Evolutionary conservation across 1,140 invertebrate genomes (phyloP), one percentile per base, ranked within the genome.

Genomic region (Drosophila pachea): DNA sequence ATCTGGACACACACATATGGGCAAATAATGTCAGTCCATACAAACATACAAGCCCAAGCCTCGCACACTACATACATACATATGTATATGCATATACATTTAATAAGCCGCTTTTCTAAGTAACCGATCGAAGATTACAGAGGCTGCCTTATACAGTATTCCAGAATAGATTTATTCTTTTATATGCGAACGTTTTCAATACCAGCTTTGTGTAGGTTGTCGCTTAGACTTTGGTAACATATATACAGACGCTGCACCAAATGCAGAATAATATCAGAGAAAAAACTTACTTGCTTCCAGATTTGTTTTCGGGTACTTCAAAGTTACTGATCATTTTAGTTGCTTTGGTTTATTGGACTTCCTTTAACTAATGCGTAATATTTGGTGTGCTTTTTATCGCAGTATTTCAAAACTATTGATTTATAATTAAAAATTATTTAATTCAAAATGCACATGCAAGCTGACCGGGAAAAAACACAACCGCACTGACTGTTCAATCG

Each of bases 251-350:
- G 42, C 22, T 45, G 35, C 32, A 14, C 47, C 36, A 42, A 49
- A 29, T 52, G 8, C 38, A 42, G 48, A 43, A 61, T 50, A 50
- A 47, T 36, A 36, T 50, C 4, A 43, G 40, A 43, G 14, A 43
- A 29, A 54, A 14, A 45, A 88, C 87, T 87, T 86, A 88, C 87
- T 88, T 88, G 87, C 67, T 86, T 68, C 71, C 76, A 22, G 87
- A 50, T 63, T 88, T 84, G 68, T 74, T 87, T 45, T 81, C 81
- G 43, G 81, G 69, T 36, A 86, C 81, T 74, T 83, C 79, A 49
- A 82, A 78, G 53, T 86, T 86, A 40, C 72, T 68, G 59, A 88
- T 88, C 86, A 88, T 88, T 56, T 73, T 78, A 4, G 7, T 55
- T 47, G 33, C 5, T 64, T 50, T 36, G 9, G 33, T 47, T 1